Conservation (phyloP, 1,140 invertebrate genomes). For the Ganaspis sp. region DNA sequence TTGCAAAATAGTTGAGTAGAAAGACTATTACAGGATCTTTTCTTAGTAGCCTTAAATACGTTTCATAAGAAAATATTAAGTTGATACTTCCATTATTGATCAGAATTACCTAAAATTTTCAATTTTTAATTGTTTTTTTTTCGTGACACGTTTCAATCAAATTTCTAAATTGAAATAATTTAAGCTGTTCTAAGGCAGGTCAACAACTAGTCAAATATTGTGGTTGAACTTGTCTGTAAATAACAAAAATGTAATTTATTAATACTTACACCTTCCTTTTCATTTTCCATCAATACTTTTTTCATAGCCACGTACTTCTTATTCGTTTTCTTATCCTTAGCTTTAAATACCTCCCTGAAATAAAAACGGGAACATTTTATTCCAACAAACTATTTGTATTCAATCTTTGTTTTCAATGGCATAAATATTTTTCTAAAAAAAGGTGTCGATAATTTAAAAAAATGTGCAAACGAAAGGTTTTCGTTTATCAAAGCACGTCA, state of each 20-base stretch:
- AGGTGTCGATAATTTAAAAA: too few species aligned
- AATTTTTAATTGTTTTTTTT: not conserved
- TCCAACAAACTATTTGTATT: not conserved
- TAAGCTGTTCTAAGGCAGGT: too few species aligned
- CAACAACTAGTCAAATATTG: too few species aligned
- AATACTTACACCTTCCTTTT: conserved; percentile 95
- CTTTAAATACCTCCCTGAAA: conserved; percentile 97
- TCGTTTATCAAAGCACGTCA: too few species aligned
- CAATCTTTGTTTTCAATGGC: too few species aligned
- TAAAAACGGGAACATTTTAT: not conserved
- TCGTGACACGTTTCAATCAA: not conserved
- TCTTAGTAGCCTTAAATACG: not conserved
- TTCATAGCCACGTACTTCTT: conserved; percentile 98
- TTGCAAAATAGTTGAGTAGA: not conserved
- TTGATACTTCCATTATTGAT: not conserved
- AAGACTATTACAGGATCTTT: conserved; percentile 9
- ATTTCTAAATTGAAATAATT: not conserved
- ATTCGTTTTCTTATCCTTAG: conserved; percentile 88
- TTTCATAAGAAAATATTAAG: not conserved
- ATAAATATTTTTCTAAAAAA: too few species aligned
- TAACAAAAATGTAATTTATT: conserved; percentile 7
- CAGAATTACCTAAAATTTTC: conserved; percentile 5
- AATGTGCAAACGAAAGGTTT: too few species aligned
- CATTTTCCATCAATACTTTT: conserved; percentile 99
- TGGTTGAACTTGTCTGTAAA: not conserved